Conservation (phyloP, 2,888 invertebrate species). For the Altica lythri region DNA sequence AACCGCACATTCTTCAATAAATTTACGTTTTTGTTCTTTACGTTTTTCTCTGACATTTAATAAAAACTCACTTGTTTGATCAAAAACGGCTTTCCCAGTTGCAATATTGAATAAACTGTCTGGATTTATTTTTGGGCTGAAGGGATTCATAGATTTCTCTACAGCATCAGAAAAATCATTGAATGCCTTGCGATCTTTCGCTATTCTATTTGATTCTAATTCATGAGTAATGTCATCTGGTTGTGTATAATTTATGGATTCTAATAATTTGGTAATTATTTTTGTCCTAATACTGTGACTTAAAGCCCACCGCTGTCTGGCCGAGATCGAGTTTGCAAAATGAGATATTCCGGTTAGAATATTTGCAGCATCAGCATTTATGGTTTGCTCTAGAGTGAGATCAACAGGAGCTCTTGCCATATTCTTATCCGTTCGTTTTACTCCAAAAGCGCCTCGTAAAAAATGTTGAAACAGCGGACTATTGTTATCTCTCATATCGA, state of each 20-base stretch:
- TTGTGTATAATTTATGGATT: not conserved
- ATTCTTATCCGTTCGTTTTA: not conserved
- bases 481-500: not conserved
- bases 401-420: not conserved
- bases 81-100: not conserved
- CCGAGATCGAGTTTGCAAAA: not conserved
- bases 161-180: not conserved
- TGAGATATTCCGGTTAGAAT: not conserved
- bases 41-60: constrained; percentile 2
- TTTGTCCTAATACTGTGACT: not conserved
- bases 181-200: not conserved
- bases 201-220: not conserved
- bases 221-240: not conserved
- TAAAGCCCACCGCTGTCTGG: not conserved
- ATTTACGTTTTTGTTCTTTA: constrained; percentile 2
- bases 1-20: constrained; percentile 4
- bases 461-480: not conserved
- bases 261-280: not conserved
- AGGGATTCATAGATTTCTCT: not conserved
- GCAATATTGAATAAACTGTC: not conserved
- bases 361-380: not conserved
- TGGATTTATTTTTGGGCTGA: not conserved
- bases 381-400: constrained; percentile 3
- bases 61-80: not conserved
- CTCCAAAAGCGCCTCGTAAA: constrained; percentile 1